Evolutionary conservation across 2,113 vertebrate genomes (phyloP), one percentile per base, ranked within the genome.

Genomic region (Hydrochoerus hydrochaeris): DNA sequence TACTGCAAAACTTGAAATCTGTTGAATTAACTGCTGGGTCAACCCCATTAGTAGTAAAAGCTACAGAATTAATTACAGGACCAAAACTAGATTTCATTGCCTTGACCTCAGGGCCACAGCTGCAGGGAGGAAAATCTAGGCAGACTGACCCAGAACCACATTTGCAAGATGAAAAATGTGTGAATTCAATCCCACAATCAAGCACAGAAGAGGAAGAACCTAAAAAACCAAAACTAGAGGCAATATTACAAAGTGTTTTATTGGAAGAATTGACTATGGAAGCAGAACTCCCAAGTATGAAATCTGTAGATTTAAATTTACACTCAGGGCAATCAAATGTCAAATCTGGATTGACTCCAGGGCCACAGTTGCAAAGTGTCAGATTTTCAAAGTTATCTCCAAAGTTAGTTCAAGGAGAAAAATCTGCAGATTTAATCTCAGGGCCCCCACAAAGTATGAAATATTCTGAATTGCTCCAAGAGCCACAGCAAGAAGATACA

Each of bases 321-420:
- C 52, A 13, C n/a, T 54, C 24, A 78, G 5, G 9, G n/a, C 41
- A 62, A 30, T 38, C 77, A 85, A 41, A 12, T 63, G 7, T 38
- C 22, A 75, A 46, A 73, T 81, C 73, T 41, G 63, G 11, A 54
- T 6, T 85, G 78, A 92, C 75, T 28, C 30, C n/a, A 69, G 75
- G 84, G 32, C 71, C 92, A 90, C 88, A 81, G 14, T 38, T 85
- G 9, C 81, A 96, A 96, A 94, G 82, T 96, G 69, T 96, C 19
- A 94, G 67, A 88, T 95, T 95, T 93, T 91, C 87, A 58, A 81
- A 91, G 8, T 88, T 86, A 83, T 46, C 75, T n/a, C 89, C 62
- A 89, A 84, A 20, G 30, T 20, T 32, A 58, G 32, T 73, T 93
- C 96, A 96, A 95, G 85, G 52, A 44, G 38, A 88, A 62, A 91